A percentile compares a stretch with the other conserved stretches of the same genome.
These are phyloP conservation scores for Sesia apiformis DNA, from an alignment of 2,888 invertebrate genomes.

Conservation along the genomic window DNA sequence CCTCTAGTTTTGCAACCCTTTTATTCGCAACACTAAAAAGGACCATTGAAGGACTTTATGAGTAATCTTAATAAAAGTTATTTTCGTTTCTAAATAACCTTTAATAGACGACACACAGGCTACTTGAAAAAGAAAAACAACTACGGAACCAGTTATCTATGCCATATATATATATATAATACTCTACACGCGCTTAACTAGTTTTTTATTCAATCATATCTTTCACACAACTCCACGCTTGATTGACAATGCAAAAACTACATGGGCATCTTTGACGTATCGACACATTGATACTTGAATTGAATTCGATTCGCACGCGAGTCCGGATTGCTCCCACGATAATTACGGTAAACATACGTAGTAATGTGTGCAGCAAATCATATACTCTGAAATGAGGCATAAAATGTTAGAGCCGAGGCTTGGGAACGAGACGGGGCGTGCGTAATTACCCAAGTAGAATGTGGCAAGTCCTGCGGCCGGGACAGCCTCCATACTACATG, in stretches of 20 bases:
- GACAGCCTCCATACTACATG: not conserved
- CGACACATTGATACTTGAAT: conserved; percentile 9
- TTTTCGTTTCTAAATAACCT: no score
- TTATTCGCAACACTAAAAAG: no score
- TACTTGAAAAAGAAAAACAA: no score
- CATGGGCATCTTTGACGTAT: not conserved
- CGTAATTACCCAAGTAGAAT: conserved; percentile 69
- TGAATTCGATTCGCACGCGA: not conserved
- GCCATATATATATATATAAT: no score
- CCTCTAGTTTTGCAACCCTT: not conserved
- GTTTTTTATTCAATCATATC: no score
- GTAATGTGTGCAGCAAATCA: conserved; percentile 56
- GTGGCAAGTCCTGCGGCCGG: conserved; percentile 53
- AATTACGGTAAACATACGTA: conserved; percentile 50
- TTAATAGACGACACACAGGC: no score
- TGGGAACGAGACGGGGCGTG: conserved; percentile 60
- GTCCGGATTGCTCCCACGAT: conserved; percentile 25
- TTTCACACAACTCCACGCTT: not conserved
- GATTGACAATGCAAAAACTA: not conserved
- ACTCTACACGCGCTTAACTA: no score
- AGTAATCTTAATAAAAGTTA: no score
- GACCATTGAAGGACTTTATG: no score
- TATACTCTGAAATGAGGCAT: conserved; percentile 66
- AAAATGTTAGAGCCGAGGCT: conserved; percentile 60
- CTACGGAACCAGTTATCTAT: no score